Conservation (phyloP, 2,888 invertebrate genomes). For the Agonopterix subpropinquella region DNA sequence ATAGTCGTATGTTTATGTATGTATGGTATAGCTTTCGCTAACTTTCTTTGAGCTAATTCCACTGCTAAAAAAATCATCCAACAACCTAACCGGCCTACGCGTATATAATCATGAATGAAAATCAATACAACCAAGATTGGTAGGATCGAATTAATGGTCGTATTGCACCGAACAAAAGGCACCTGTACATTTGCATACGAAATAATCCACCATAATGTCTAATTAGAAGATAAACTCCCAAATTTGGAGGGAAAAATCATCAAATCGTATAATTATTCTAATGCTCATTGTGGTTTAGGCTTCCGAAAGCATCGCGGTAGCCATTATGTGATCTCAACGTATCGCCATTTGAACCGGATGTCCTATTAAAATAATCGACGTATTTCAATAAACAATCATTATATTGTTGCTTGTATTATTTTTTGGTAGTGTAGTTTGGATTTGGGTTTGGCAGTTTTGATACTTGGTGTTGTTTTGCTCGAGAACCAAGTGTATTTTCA, state of each 20-base stretch:
- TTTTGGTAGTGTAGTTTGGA: constrained; percentile 17
- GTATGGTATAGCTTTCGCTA: no score
- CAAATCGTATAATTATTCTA: constrained; percentile 56
- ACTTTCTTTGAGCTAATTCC: no score
- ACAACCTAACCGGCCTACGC: background rate
- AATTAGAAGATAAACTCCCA: constrained; percentile 34
- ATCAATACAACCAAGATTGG: background rate
- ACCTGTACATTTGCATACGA: constrained; percentile 51
- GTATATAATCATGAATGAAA: constrained; percentile 5
- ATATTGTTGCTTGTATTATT: constrained; percentile 40
- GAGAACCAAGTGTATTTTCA: no score
- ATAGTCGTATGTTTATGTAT: no score
- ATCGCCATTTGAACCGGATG: constrained; percentile 41
- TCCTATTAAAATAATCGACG: constrained; percentile 70
- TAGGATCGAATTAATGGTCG: constrained; percentile 2
- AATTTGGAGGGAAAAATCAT: constrained; percentile 18
- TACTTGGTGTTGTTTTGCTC: no score
- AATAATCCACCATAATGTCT: constrained; percentile 35
- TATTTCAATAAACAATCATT: constrained; percentile 65
- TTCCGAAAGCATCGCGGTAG: background rate
- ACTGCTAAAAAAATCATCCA: background rate
- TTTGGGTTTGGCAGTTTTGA: constrained; percentile 25
- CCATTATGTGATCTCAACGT: background rate
- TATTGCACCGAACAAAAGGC: constrained; percentile 15
- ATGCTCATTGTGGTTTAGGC: constrained; percentile 26